A percentile compares a stretch with the other conserved stretches of the same genome.
These are phyloP conservation scores for Ooceraea biroi DNA, from an alignment of 1,140 invertebrate species.

Conservation along the genomic window DNA sequence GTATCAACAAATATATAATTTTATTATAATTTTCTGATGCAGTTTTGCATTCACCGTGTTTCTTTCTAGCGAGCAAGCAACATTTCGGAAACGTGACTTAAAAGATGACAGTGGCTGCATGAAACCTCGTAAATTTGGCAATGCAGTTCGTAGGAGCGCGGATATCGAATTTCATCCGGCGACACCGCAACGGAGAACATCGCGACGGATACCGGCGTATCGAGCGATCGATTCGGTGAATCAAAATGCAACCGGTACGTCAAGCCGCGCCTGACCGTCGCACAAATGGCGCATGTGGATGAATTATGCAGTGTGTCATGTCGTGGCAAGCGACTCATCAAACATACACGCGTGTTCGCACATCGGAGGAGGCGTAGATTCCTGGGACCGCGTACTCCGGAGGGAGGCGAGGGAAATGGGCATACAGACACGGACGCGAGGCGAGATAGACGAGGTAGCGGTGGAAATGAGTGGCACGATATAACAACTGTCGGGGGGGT, in stretches of 20 bases:
- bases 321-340: slow-evolving; percentile 73
- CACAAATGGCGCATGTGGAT: slow-evolving; percentile 68
- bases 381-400: not conserved
- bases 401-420: slow-evolving; percentile 5
- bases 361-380: slow-evolving; percentile 54
- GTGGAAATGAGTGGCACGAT: no score
- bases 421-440: not conserved
- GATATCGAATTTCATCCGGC: slow-evolving; percentile 28
- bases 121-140: not conserved
- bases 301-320: slow-evolving; percentile 76
- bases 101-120: not conserved
- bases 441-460: not conserved
- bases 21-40: no score
- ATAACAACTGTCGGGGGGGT: no score
- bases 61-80: not conserved
- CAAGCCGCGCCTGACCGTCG: slow-evolving; percentile 62
- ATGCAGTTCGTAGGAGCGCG: not conserved
- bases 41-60: not conserved
- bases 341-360: slow-evolving; percentile 66
- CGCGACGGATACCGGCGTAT: no score
- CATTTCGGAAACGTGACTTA: not conserved
- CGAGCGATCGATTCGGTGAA: slow-evolving; percentile 32
- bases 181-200: not conserved
- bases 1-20: no score
- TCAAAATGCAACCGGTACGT: slow-evolving; percentile 67